These are phyloP conservation scores for Halocynthia roretzi DNA, from an alignment of 23 tunicate genomes.

Conservation along the genomic window DNA sequence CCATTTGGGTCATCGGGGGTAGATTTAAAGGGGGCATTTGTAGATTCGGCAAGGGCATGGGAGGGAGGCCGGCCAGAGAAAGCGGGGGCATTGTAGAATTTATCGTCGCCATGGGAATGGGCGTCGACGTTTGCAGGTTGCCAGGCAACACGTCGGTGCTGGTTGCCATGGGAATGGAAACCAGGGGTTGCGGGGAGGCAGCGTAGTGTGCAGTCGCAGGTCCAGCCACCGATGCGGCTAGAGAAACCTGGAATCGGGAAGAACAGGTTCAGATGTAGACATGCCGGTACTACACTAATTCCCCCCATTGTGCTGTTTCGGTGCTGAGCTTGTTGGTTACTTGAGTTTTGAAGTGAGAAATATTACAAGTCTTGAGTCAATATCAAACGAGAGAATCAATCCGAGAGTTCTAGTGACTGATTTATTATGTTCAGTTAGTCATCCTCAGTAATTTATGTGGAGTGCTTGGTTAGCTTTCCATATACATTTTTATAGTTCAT, in stretches of 20 bases:
- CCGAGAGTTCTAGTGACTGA: background rate
- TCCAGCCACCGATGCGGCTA: constrained; percentile 5
- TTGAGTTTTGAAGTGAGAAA: background rate
- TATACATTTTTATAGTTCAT: too few relatives aligned
- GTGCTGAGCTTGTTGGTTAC: background rate
- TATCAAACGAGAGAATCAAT: background rate
- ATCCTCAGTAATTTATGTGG: too few relatives aligned
- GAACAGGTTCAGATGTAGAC: background rate
- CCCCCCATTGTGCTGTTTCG: too few relatives aligned
- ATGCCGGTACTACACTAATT: background rate
- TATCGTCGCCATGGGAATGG: background rate
- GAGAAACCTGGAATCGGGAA: constrained; percentile 16
- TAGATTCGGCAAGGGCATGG: constrained; percentile 32
- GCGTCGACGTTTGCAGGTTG: constrained; percentile 19
- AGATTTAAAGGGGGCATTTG: constrained; percentile 34
- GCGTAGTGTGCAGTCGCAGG: constrained; percentile 21
- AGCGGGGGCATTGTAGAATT: constrained; percentile 15
- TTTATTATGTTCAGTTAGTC: too few relatives aligned
- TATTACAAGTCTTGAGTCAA: too few relatives aligned
- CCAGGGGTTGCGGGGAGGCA: background rate
- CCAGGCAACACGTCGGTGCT: constrained; percentile 74
- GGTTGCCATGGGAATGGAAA: constrained; percentile 68
- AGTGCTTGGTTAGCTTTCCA: too few relatives aligned
- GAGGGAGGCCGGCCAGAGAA: constrained; percentile 11
- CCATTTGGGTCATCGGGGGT: constrained; percentile 56